These are phyloP conservation scores for Cecidostiba fungosa DNA, from an alignment of 2,888 invertebrate genomes.

Conservation along the genomic window DNA sequence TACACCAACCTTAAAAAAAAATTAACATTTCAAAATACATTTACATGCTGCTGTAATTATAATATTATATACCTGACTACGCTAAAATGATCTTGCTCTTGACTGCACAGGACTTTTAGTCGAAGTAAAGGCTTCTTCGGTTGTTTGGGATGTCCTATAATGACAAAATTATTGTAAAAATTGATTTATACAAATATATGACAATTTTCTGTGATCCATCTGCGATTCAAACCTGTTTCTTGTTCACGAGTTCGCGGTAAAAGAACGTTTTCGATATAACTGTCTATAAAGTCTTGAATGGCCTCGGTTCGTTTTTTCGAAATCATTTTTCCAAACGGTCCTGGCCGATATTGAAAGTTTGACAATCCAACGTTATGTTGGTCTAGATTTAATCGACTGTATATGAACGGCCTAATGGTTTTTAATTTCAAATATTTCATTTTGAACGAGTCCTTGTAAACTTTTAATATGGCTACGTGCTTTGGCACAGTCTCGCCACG, in stretches of 20 bases:
- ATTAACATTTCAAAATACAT: slow-evolving; percentile 4
- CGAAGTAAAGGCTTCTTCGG: slow-evolving; percentile 89
- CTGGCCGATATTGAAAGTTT: not conserved
- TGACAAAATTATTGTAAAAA: slow-evolving; percentile 17
- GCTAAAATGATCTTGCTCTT: slow-evolving; percentile 89
- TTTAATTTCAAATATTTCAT: slow-evolving; percentile 87
- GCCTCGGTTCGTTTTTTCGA: slow-evolving; percentile 73
- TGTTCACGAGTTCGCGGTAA: slow-evolving; percentile 79
- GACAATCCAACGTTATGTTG: slow-evolving; percentile 65
- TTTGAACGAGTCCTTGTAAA: slow-evolving; percentile 87
- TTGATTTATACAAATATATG: not conserved
- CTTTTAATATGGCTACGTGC: slow-evolving; percentile 89
- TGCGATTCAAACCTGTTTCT: slow-evolving; percentile 77
- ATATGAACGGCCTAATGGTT: slow-evolving; percentile 95
- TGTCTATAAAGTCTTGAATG: slow-evolving; percentile 76
- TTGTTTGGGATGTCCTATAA: slow-evolving; percentile 85
- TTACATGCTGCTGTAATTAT: not conserved
- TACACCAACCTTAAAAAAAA: slow-evolving; percentile 85
- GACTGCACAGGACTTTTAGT: slow-evolving; percentile 89
- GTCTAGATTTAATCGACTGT: slow-evolving; percentile 86
- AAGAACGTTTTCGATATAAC: slow-evolving; percentile 72
- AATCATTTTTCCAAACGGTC: slow-evolving; percentile 22
- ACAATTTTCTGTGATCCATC: not conserved
- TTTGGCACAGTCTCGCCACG: slow-evolving; percentile 93
- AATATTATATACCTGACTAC: slow-evolving; percentile 78